Base-by-base conservation (phyloP, 1,140 invertebrate genomes). In the Myzus persicae region DNA sequence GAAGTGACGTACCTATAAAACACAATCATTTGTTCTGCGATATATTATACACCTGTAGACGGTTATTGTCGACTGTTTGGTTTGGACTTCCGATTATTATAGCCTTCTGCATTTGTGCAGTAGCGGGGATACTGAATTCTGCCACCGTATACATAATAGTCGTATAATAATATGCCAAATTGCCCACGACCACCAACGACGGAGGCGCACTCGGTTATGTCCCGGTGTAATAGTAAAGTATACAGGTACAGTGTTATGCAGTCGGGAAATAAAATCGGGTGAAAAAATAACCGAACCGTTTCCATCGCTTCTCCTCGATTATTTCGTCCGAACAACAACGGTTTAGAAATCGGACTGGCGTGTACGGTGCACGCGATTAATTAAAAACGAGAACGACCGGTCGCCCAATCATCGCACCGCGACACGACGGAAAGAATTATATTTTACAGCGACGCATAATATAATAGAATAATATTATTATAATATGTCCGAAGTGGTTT, bases 321-420 rank as follows among this genome's bases (percentile, higher is more conserved):
- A 11, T 11, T 84, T n/a, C 31, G 38, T n/a, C 4, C 42, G 42
- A 1, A 44, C 42, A 85, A 85, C 42, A 46, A 87, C 85, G n/a
- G 44, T 87, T 87, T 46, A 48, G 26, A 87, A 87, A 87, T 87
- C 6, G 18, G 44, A 46, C 44, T 46, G 85, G 31, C 31, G 48
- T 22, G 31, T 87, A 48, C 48, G 8, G 20, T 42, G 84, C 84
- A 87, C 85, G n/a, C 85, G 42, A 87, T 87, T 48, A 87, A 87
- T 87, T 87, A 87, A 87, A 87, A 87, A 87, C 85, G n/a, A 87
- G 85, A 87, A 87, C 85, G 44, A 87, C 85, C 44, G 44, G 85
- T 87, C 85, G 84, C 42, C 84, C 84, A 42, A 44, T 44, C 26
- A 85, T n/a, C 44, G 8, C 14, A 46, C 44, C 18, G 3, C 31